phyloP scores from a whole-genome alignment of 1,140 invertebrate species.

The Macrotrachela quadricornifera region DNA sequence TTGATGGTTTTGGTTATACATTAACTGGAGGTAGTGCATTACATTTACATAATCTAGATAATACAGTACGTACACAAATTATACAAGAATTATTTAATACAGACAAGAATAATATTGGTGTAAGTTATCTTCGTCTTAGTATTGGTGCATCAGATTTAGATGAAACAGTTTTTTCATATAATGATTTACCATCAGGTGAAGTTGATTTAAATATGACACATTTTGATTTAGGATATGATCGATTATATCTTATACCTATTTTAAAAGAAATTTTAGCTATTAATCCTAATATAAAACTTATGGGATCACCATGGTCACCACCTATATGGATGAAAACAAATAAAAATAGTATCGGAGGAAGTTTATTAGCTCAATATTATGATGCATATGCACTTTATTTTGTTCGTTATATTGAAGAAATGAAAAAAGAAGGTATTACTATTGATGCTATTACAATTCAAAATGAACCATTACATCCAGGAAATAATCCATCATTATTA shows the following conservation, averaged over 20 bases:
- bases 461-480: constrained; percentile 13
- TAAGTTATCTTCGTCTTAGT: neutral
- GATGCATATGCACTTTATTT: constrained; percentile 12
- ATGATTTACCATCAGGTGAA: neutral
- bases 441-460: constrained; percentile 14
- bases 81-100: too few relatives aligned
- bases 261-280: constrained; percentile 12
- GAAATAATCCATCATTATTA: constrained; percentile 12
- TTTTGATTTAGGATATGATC: constrained; percentile 14
- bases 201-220: constrained; percentile 1
- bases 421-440: constrained; percentile 11
- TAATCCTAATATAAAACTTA: constrained; percentile 12
- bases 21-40: too few relatives aligned
- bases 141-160: neutral
- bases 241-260: constrained; percentile 13
- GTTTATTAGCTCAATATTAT: neutral
- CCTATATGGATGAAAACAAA: constrained; percentile 16
- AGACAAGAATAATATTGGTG: neutral
- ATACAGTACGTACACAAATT: too few relatives aligned
- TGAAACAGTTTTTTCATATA: neutral
- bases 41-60: too few relatives aligned
- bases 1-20: too few relatives aligned
- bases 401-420: constrained; percentile 13
- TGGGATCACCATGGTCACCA: constrained; percentile 14
- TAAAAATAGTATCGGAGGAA: neutral